phyloP scores from a whole-genome alignment of 2,113 vertebrate species.

The Colius striatus region DNA sequence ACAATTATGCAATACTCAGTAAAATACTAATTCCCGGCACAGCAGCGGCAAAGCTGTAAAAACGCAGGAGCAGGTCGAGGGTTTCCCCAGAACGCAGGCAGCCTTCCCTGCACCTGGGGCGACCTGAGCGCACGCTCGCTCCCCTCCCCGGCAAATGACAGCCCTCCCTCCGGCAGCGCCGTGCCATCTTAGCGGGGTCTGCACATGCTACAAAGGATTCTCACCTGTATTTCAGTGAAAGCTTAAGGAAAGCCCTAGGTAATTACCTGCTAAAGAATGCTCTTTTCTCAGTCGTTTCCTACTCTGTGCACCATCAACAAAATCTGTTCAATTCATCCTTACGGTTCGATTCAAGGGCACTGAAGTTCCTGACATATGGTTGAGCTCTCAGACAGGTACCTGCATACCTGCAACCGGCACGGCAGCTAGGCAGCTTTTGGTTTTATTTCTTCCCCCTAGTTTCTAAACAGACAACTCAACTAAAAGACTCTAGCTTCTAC shows the following conservation, averaged over 20 bases:
- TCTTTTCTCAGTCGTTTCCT: not conserved
- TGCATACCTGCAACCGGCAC: not conserved
- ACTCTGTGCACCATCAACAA: not conserved
- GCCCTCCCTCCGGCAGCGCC: conserved; percentile 1
- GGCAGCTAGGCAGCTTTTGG: not conserved
- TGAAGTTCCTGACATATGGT: not conserved
- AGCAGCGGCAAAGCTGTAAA: not conserved
- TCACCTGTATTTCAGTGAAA: not conserved
- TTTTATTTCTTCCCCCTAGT: not conserved
- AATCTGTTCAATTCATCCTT: not conserved
- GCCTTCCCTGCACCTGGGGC: not conserved
- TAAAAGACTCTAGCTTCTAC: not conserved
- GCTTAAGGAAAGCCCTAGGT: not conserved
- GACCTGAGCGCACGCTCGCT: not conserved
- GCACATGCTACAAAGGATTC: not conserved
- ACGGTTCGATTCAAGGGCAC: conserved; percentile 10
- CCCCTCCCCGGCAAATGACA: not conserved
- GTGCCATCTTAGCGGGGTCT: not conserved
- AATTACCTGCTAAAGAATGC: not conserved
- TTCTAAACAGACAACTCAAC: not conserved
- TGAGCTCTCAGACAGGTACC: not conserved
- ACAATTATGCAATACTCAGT: conserved; percentile 46
- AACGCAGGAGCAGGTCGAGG: not conserved
- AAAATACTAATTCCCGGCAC: not conserved
- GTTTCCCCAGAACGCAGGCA: not conserved